Conservation (phyloP, 2,888 invertebrate genomes). For the Spilosoma lubricipeda region DNA sequence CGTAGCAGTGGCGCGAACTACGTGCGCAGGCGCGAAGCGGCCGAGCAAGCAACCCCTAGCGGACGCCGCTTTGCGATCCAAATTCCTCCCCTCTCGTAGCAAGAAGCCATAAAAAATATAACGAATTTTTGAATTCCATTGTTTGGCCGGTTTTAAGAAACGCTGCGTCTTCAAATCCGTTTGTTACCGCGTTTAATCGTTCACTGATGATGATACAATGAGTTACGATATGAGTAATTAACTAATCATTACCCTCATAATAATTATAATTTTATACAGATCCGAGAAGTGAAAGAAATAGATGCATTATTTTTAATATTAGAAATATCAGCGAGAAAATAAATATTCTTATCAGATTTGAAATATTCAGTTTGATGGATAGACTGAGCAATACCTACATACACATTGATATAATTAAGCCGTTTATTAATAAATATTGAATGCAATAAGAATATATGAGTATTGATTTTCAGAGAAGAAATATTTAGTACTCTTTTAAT, state of each 20-base stretch:
- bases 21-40: slow-evolving; percentile 84
- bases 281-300: background rate
- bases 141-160: slow-evolving; percentile 76
- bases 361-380: background rate
- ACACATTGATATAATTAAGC: background rate
- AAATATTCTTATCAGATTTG: background rate
- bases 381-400: background rate
- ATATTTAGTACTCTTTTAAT: background rate
- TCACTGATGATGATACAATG: slow-evolving; percentile 11
- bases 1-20: slow-evolving; percentile 87
- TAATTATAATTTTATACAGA: background rate
- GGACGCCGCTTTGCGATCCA: slow-evolving; percentile 71
- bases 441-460: background rate
- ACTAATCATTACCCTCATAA: background rate
- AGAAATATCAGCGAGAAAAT: background rate
- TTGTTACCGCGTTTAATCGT: slow-evolving; percentile 38
- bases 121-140: slow-evolving; percentile 83
- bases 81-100: slow-evolving; percentile 80
- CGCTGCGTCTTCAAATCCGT: slow-evolving; percentile 45
- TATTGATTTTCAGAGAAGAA: background rate
- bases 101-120: slow-evolving; percentile 84
- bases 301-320: background rate
- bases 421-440: background rate
- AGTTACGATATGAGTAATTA: background rate
- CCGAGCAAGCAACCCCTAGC: slow-evolving; percentile 82